phyloP scores from a whole-genome alignment of 2,797 vertebrate genomes.

The Catharus ustulatus region DNA sequence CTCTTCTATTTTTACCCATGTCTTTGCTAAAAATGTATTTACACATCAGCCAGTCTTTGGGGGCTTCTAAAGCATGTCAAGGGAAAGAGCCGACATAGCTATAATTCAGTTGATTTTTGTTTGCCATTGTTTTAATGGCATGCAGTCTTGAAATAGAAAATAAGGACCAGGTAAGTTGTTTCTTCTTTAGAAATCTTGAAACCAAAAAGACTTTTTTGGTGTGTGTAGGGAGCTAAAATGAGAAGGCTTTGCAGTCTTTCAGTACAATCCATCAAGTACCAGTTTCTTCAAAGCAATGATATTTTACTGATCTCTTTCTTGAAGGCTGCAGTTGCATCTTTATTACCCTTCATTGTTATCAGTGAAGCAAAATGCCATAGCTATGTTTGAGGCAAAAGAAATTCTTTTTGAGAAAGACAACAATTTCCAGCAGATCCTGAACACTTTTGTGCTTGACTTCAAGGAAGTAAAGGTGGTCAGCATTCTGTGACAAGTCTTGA shows the following conservation, averaged over 20 bases:
- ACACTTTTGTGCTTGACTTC: not conserved
- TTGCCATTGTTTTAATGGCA: not conserved
- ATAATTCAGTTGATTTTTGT: not conserved
- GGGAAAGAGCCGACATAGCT: not conserved
- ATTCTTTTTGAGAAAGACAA: not conserved
- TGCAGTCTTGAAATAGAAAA: not conserved
- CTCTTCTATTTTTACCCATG: constrained; percentile 5
- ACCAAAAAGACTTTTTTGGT: not conserved
- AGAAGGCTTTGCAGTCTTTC: not conserved
- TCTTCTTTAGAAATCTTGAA: not conserved
- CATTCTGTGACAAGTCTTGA: not conserved
- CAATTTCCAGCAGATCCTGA: not conserved
- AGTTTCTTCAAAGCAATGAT: not conserved
- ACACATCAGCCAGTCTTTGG: not conserved
- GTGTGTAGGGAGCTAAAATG: not conserved
- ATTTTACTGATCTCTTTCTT: not conserved
- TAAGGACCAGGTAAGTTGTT: not conserved
- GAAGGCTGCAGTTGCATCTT: constrained; percentile 26
- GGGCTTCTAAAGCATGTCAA: not conserved
- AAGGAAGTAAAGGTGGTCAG: not conserved
- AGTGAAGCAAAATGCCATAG: constrained; percentile 9
- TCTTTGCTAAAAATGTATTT: constrained; percentile 19
- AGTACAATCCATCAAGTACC: not conserved
- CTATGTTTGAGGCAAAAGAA: not conserved
- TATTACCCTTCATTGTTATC: not conserved